phyloP scores from a whole-genome alignment of 2,113 vertebrate species.

The Thunnus thynnus region DNA sequence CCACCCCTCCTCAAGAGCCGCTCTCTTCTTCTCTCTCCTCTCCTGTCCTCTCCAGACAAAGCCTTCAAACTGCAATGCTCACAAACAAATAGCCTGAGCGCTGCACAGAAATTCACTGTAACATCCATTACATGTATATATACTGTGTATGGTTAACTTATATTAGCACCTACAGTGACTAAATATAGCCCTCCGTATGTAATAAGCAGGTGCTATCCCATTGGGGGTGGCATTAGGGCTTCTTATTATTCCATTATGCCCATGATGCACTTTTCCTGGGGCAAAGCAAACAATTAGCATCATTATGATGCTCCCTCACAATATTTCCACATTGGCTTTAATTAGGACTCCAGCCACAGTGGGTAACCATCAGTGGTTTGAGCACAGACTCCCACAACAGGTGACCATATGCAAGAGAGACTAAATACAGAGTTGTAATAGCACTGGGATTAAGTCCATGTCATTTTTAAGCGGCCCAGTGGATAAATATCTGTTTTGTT shows the following conservation, averaged over 20 bases:
- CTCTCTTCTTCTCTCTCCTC: constrained; percentile 19
- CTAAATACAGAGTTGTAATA: constrained; percentile 16
- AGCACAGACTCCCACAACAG: constrained; percentile 60
- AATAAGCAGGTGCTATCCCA: constrained; percentile 59
- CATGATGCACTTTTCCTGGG: constrained; percentile 57
- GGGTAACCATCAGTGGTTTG: constrained; percentile 63
- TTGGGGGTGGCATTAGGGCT: constrained; percentile 49
- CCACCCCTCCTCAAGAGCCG: constrained; percentile 20
- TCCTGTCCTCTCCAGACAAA: constrained; percentile 33
- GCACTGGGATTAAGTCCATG: not conserved
- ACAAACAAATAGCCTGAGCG: constrained; percentile 19
- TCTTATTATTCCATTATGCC: constrained; percentile 58
- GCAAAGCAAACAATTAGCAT: constrained; percentile 72
- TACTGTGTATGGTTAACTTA: not conserved
- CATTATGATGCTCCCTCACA: constrained; percentile 42
- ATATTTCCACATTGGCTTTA: constrained; percentile 56
- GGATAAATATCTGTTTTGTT: not conserved
- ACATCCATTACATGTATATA: not conserved
- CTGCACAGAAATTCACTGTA: constrained; percentile 4
- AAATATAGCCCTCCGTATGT: constrained; percentile 54
- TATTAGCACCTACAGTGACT: constrained; percentile 15
- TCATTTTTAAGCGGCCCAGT: not conserved
- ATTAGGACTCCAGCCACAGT: constrained; percentile 69
- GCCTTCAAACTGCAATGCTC: constrained; percentile 16
- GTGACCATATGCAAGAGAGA: constrained; percentile 46